Base-by-base conservation (phyloP, 2,888 invertebrate species). In the Autographa gamma region DNA sequence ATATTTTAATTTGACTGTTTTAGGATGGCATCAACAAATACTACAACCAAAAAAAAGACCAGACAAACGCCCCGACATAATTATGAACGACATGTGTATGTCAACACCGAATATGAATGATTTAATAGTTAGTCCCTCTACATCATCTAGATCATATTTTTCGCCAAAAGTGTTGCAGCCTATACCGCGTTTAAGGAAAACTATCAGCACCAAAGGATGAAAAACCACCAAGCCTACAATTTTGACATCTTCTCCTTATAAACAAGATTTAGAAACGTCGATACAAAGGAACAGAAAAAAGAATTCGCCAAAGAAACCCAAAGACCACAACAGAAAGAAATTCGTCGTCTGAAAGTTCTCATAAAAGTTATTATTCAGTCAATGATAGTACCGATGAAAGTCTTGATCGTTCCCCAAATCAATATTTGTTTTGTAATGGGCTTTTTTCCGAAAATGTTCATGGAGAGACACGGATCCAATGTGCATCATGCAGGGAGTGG, bases 191-290 rank as follows among this genome's bases (percentile, higher is more conserved):
- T 25, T 25, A 25, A 25, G 25, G 25, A 25, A 25, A 25, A 25
- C 25, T 60, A 34, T 60, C 31, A 64, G 66, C 61, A 73, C 66
- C 65, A 69, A 69, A 60, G 69, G 69, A 73, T 69, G 69, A 73
- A 73, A 66, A 63, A 31, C 66, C 63, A 70, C 69, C 66, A 73
- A 69, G 60, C 66, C 73, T 56, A 73, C 69, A 66, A 63, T 71
- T 60, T 71, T 66, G 63, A 71, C 25, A 25, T 25, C 25, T 2
- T 25, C 63, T 54, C 60, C 66, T n/a, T 63, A 56, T 56, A 56
- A 56, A 56, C 54, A 63, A 38, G 65, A 65, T 25, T 58, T 71
- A 63, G 60, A 66, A 67, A 67, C 63, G 48, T 71, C 66, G 66
- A 66, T 63, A 66, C 66, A 71, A 14, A 71, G 32, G 52, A 71